Base-by-base conservation (phyloP, 2,113 vertebrate genomes). In the Rhynchomys soricoides region DNA sequence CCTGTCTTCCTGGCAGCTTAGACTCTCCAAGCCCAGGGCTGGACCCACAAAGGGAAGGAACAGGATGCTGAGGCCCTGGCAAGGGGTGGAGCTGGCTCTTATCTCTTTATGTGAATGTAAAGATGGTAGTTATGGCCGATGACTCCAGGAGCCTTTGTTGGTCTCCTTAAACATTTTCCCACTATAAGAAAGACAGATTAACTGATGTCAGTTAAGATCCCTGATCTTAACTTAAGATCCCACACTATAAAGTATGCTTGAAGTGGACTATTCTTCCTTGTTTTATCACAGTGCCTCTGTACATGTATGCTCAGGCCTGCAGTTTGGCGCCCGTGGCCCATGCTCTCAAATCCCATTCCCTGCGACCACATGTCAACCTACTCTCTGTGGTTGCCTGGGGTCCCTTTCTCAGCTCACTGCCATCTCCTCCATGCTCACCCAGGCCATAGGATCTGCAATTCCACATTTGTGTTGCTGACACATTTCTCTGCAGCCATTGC, bases 141-240 rank as follows among this genome's bases (percentile, higher is more conserved):
- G 37, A 55, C 50, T 59, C 52, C n/a, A 22, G 12, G 79, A 40
- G n/a, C 57, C n/a, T 29, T 24, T 82, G 37, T 40, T 55, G 13
- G 79, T 43, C 24, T 43, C n/a, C 57, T 43, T 83, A 83, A 62
- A 43, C n/a, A 43, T 82, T n/a, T 81, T 81, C 88, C 79, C 86
- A 83, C 43, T 88, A 68, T 48, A 43, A 17, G 3, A 37, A 34
- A 4, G 24, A 55, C 21, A 50, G n/a, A 85, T 29, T 78, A 83
- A 3, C 57, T 43, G 3, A 9, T 19, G 57, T 64, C 16, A 62
- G 43, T 70, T 45, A n/a, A 71, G 45, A 96, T 21, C 45, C 22
- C 0, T 24, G 43, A 50, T 45, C 40, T n/a, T n/a, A n/a, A n/a
- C n/a, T n/a, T n/a, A n/a, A n/a, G n/a, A n/a, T n/a, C n/a, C n/a